Percentiles rank a stretch among this genome's conserved stretches.
phyloP scores from a whole-genome alignment of 2,888 invertebrate species.

The Odontomyia ornata region DNA sequence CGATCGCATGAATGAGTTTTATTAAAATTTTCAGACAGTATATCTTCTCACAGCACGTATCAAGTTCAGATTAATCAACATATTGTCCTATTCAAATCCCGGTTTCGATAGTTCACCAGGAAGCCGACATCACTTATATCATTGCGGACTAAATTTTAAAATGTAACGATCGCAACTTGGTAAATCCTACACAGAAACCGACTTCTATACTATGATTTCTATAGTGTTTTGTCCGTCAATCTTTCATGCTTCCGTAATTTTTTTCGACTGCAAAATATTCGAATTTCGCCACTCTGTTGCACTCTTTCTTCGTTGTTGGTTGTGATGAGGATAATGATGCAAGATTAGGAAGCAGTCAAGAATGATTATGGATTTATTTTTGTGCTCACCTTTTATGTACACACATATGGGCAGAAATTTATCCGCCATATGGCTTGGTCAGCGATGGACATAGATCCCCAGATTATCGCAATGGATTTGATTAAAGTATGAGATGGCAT shows the following conservation, averaged over 20 bases:
- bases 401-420: no score
- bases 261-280: neutral
- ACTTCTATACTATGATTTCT: neutral
- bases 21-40: no score
- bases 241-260: conserved; percentile 35
- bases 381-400: neutral
- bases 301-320: neutral
- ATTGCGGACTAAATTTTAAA: conserved; percentile 5
- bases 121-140: conserved; percentile 26
- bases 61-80: no score
- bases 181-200: conserved; percentile 22
- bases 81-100: no score
- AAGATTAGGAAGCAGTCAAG: conserved; percentile 36
- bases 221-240: conserved; percentile 17
- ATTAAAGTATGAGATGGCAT: no score
- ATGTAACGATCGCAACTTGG: neutral
- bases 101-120: conserved; percentile 7
- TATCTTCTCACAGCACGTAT: no score
- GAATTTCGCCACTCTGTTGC: neutral
- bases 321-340: conserved; percentile 15
- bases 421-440: conserved; percentile 18
- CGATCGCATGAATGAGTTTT: no score
- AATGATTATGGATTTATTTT: conserved; percentile 23
- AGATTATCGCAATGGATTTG: no score
- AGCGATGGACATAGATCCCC: no score